Conservation (phyloP, 2,797 vertebrate species). For the Oreochromis mossambicus region DNA sequence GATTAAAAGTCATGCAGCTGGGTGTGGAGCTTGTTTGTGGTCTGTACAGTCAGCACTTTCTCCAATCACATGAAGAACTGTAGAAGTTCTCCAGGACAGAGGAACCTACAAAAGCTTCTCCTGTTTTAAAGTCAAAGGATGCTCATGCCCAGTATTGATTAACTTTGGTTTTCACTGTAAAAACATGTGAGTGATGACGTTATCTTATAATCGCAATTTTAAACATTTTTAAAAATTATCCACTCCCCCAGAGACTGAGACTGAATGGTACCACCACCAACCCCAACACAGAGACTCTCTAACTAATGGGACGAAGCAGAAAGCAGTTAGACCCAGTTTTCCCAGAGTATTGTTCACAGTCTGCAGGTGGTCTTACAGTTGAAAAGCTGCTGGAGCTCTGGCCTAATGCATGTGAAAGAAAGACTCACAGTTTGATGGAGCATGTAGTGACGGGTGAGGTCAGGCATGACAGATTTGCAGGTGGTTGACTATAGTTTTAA, state of each 20-base stretch:
- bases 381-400: slow-evolving; percentile 3
- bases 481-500: not conserved
- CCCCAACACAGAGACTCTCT: not conserved
- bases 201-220: not conserved
- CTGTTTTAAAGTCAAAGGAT: not conserved
- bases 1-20: not conserved
- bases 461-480: not conserved
- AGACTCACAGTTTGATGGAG: not conserved
- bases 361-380: slow-evolving; percentile 46
- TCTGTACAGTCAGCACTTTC: not conserved
- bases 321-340: slow-evolving; percentile 30
- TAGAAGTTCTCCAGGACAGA: not conserved
- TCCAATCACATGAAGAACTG: not conserved
- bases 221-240: not conserved
- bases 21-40: not conserved
- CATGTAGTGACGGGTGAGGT: not conserved
- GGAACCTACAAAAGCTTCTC: not conserved
- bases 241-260: not conserved
- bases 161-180: not conserved
- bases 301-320: slow-evolving; percentile 17
- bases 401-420: slow-evolving; percentile 10
- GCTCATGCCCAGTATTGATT: too few species aligned
- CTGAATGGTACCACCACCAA: not conserved
- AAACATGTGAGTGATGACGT: not conserved
- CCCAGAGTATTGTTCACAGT: slow-evolving; percentile 31